phyloP scores from a whole-genome alignment of 2,113 vertebrate species.

The Saccopteryx bilineata region DNA sequence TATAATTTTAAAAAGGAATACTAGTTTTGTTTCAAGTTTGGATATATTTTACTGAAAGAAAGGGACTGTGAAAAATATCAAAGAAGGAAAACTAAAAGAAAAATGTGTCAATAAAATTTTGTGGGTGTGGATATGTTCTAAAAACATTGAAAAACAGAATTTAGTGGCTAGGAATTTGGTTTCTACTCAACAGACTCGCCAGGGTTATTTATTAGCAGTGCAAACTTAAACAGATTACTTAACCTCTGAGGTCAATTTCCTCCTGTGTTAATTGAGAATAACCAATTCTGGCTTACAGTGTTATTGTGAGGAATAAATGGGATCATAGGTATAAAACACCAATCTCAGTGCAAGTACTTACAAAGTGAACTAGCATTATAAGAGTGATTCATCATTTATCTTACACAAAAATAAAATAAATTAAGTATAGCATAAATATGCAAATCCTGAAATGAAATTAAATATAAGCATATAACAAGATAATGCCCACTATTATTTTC shows the following conservation, averaged over 20 bases:
- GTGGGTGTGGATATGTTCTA: neutral
- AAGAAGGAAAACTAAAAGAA: neutral
- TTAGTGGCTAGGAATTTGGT: neutral
- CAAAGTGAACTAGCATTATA: neutral
- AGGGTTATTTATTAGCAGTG: neutral
- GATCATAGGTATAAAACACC: neutral
- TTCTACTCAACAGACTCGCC: neutral
- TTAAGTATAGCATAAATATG: neutral
- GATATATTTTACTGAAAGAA: neutral
- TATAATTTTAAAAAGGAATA: neutral
- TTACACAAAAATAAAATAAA: neutral
- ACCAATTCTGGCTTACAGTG: neutral
- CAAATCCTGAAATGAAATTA: neutral
- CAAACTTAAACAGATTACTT: conserved; percentile 33
- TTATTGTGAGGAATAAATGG: neutral
- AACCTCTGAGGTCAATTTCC: conserved; percentile 8
- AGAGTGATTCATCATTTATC: neutral
- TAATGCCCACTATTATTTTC: neutral
- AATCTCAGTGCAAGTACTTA: neutral
- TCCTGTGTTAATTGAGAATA: conserved; percentile 37
- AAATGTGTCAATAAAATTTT: neutral
- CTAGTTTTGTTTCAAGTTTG: neutral
- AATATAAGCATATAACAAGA: neutral
- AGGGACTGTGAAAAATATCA: neutral
- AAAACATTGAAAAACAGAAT: conserved; percentile 1